Base-by-base conservation (phyloP, 2,888 invertebrate species). In the Serrognathus titanus region DNA sequence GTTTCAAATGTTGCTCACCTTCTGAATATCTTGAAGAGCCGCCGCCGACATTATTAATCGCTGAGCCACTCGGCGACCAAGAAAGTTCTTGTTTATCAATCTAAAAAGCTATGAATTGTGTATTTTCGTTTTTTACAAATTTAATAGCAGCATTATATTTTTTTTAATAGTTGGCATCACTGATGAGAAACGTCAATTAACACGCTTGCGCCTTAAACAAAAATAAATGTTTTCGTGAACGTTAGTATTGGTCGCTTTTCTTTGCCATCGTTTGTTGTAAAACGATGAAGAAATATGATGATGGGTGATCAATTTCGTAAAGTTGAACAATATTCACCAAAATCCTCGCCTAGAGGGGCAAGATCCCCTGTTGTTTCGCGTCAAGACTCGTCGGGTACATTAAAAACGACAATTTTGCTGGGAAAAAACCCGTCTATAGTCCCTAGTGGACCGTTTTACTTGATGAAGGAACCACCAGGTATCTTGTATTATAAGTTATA, bases 391-490 rank as follows among this genome's bases (percentile, higher is more conserved):
- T 95, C 96, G 67, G 97, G 97, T 72, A 97, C 97, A 63, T 84
- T 97, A 67, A 97, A 97, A 83, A 96, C 97, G 69, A 97, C 97
- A 68, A 97, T 97, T 82, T 94, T 95, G 63, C 82, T 97, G 66
- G 97, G 97, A 68, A 97, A 97, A 80, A 96, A 95, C 77, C 97
- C 97, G 56, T 92, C 96, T 57, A 96, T 97, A 70, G 94, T 97
- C 79, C 94, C 95, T 78, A 94, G 94, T 81, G 97, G 97, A 72
- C 97, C 97, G 71, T 97, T 97, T 81, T 97, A 97, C 82, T 89
- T 97, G 78, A 93, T 97, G 90, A 95, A 94, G 84, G 95, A 95
- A 80, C 92, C 93, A 73, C 94, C 94, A 82, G 89, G 93, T 92
- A 75, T 20, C 8, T 24, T 11, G 48, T 13, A 2, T 48, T n/a